Percentiles rank a stretch among this genome's conserved stretches.
Evolutionary conservation across 53 echinoderm and acorn worm species (phyloP).

Genomic region (Temnopleurus reevesii): DNA sequence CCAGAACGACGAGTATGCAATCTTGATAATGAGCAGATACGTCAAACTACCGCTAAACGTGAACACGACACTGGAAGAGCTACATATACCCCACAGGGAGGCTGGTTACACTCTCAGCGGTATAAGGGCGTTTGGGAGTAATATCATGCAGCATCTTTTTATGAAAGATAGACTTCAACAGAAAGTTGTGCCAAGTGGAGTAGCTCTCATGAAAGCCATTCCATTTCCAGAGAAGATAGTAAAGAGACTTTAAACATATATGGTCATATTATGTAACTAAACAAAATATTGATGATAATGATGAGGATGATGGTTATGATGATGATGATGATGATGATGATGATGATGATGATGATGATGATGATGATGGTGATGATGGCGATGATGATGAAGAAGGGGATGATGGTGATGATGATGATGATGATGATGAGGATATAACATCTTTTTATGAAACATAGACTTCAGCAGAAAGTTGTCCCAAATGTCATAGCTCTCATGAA

Average conservation of each 20-base stretch:
- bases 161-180: constrained; percentile 37
- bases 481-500: constrained; percentile 40
- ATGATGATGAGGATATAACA: neutral
- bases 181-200: constrained; percentile 38
- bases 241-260: no score
- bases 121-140: constrained; percentile 1
- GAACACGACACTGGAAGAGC: constrained; percentile 62
- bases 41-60: constrained; percentile 49
- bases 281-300: no score
- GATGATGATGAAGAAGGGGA: neutral
- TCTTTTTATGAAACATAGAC: constrained; percentile 11
- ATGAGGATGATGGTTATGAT: neutral
- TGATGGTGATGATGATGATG: neutral
- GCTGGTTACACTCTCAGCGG: constrained; percentile 19
- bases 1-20: constrained; percentile 22
- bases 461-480: constrained; percentile 39
- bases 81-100: constrained; percentile 22
- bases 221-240: neutral
- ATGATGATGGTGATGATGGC: neutral
- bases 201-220: constrained; percentile 44
- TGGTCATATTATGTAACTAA: no score
- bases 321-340: no score
- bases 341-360: no score
- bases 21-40: constrained; percentile 63
- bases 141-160: constrained; percentile 55